Evolutionary conservation across 30 jellyfish, hydroid and myxozoan genomes (phyloP).

Genomic region (Turritopsis dohrnii): DNA sequence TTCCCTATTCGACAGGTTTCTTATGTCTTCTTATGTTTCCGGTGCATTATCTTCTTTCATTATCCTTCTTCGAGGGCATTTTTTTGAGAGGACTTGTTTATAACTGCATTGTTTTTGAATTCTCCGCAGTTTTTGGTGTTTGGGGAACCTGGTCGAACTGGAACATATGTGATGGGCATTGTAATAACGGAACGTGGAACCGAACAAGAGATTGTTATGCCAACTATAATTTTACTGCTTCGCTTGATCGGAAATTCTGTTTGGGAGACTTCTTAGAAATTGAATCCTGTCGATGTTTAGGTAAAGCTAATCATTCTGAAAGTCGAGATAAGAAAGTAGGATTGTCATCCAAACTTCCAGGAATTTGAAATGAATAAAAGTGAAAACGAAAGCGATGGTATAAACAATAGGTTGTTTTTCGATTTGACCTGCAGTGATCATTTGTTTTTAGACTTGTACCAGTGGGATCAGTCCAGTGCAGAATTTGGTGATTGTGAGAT

Average conservation of each 20-base stretch:
- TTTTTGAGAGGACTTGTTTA: too few relatives aligned
- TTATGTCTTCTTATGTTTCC: background rate
- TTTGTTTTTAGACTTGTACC: background rate
- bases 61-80: too few relatives aligned
- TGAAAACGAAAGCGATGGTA: too few relatives aligned
- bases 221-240: background rate
- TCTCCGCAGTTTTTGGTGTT: background rate
- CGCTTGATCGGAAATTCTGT: background rate
- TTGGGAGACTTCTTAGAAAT: background rate
- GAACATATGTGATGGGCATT: background rate
- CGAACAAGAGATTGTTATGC: background rate
- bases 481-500: background rate
- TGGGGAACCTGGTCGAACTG: background rate
- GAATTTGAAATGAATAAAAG: too few relatives aligned
- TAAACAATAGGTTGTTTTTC: too few relatives aligned
- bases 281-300: background rate
- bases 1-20: background rate
- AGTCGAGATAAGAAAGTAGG: too few relatives aligned
- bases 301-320: background rate
- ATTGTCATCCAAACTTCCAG: too few relatives aligned
- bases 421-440: background rate
- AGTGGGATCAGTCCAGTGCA: background rate
- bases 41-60: too few relatives aligned
- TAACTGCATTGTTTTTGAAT: too few relatives aligned
- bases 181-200: background rate